Percentiles rank a stretch among this genome's conserved stretches.
phyloP scores from a whole-genome alignment of 2,113 vertebrate species.

The Scopus umbretta region DNA sequence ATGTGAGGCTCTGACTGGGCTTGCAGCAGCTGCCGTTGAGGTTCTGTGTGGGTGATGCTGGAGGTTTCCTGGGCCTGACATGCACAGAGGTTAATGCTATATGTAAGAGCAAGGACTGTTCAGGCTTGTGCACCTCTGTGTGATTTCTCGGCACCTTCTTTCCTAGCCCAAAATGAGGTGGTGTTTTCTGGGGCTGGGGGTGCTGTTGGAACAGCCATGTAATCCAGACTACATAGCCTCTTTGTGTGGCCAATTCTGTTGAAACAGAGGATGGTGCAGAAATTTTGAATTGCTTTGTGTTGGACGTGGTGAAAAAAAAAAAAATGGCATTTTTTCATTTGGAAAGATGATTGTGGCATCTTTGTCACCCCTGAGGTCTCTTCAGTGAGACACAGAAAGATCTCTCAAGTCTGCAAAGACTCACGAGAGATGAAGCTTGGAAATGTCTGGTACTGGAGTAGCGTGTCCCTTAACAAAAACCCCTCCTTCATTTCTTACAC shows the following conservation, averaged over 20 bases:
- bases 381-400: not conserved
- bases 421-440: not conserved
- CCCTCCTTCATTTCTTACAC: not conserved
- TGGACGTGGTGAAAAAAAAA: accelerated
- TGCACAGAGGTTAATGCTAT: not conserved
- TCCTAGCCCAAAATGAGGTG: not conserved
- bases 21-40: not conserved
- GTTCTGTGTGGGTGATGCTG: accelerated
- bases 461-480: not conserved
- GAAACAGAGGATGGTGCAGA: not conserved
- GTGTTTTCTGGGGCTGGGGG: not conserved
- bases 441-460: not conserved
- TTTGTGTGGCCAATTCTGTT: not conserved
- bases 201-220: not conserved
- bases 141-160: not conserved
- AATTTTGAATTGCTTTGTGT: not conserved
- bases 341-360: not conserved
- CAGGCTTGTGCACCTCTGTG: not conserved
- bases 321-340: not conserved
- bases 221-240: accelerated
- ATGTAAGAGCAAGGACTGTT: not conserved
- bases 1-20: accelerated
- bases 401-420: not conserved
- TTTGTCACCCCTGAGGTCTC: not conserved
- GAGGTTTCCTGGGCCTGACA: not conserved